Conservation (phyloP, 2,113 vertebrate genomes). For the Dasyornis broadbenti region DNA sequence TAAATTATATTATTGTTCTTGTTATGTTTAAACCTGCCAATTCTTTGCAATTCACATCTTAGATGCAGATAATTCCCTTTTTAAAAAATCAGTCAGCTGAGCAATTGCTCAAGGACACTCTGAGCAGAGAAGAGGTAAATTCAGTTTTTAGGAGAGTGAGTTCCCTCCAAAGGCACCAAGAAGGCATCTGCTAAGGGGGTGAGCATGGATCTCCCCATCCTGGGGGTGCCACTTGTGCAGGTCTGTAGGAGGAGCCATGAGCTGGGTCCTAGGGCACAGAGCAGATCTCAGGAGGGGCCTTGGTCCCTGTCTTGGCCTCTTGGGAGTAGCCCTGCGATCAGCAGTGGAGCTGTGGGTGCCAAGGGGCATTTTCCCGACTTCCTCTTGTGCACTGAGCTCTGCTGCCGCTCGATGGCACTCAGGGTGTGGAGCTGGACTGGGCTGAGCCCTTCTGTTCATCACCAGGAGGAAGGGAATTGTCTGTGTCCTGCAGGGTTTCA, state of each 20-base stretch:
- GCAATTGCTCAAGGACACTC: background rate
- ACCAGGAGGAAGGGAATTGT: background rate
- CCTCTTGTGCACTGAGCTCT: background rate
- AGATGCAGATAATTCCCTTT: background rate
- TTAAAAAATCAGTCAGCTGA: background rate
- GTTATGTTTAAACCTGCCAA: conserved; percentile 32
- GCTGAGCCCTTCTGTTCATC: background rate
- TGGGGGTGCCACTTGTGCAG: background rate
- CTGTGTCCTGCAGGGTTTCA: background rate
- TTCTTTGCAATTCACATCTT: conserved; percentile 4
- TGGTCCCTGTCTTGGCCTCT: background rate
- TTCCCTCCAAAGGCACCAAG: background rate
- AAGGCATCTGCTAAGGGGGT: background rate
- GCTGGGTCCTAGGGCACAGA: fast-evolving
- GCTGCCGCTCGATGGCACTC: conserved; percentile 13
- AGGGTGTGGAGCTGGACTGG: background rate
- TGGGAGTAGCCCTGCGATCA: background rate
- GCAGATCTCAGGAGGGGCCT: background rate
- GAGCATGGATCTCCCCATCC: fast-evolving
- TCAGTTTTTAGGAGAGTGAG: background rate
- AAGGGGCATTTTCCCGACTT: background rate
- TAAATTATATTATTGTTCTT: background rate
- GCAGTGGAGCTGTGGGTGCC: background rate
- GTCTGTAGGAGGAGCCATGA: background rate
- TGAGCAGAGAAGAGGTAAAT: background rate